Conservation (phyloP, 2,113 vertebrate species). For the Alectura lathami region DNA sequence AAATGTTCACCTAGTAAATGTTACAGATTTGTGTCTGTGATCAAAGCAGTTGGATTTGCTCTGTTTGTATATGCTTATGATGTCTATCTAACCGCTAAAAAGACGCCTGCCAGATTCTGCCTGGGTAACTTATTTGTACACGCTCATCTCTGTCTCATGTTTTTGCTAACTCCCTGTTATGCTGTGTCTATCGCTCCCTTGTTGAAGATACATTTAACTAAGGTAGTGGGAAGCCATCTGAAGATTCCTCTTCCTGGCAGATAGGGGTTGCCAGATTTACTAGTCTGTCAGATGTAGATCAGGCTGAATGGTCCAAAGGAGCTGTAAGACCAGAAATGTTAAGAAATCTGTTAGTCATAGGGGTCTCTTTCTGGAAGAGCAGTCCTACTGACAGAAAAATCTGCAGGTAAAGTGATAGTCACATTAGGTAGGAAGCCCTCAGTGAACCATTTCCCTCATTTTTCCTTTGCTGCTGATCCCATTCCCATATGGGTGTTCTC, state of each 20-base stretch:
- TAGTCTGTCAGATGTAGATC: not conserved
- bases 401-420: not conserved
- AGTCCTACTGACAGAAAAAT: not conserved
- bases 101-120: accelerated
- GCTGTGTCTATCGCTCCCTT: not conserved
- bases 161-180: not conserved
- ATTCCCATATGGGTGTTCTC: not conserved
- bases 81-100: not conserved
- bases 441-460: not conserved
- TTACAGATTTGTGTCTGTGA: too few species aligned
- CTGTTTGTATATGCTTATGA: accelerated
- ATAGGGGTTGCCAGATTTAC: not conserved
- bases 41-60: accelerated
- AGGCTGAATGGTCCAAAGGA: not conserved
- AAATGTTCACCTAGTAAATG: accelerated
- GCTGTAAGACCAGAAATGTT: not conserved
- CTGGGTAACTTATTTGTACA: too few species aligned
- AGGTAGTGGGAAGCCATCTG: not conserved
- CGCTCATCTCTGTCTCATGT: not conserved
- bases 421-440: not conserved
- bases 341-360: not conserved
- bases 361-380: not conserved
- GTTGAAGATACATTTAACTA: not conserved
- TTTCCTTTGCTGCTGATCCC: not conserved
- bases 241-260: not conserved